Conservation (phyloP, 92 coral and sea anemone species). For the Epizoanthus fatuus region DNA sequence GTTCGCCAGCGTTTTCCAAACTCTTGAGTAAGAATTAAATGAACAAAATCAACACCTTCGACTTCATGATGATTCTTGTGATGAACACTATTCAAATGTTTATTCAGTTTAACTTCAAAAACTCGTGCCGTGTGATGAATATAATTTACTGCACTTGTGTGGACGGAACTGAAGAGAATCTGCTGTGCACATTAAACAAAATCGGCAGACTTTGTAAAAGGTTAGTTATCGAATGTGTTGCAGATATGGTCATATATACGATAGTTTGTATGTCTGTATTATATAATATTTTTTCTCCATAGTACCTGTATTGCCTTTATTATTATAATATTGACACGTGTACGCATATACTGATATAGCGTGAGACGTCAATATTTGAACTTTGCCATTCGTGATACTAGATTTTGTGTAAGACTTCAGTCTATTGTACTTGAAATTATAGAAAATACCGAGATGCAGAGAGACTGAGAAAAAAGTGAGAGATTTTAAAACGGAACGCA, state of each 20-base stretch:
- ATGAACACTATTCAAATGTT: constrained; percentile 13
- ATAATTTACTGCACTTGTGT: too few relatives aligned
- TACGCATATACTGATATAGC: neutral
- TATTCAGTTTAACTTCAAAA: constrained; percentile 7
- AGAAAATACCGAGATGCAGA: neutral
- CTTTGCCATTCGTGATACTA: neutral
- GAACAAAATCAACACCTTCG: neutral
- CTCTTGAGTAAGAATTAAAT: neutral
- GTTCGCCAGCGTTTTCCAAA: too few relatives aligned
- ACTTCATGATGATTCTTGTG: neutral
- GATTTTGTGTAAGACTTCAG: neutral
- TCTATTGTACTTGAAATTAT: neutral
- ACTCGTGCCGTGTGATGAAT: neutral
- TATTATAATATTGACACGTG: neutral
- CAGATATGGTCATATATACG: neutral
- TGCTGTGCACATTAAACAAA: neutral
- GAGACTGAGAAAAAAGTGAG: neutral
- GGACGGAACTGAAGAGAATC: neutral
- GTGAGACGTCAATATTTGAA: neutral
- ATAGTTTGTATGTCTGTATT: neutral
- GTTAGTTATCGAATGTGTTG: neutral
- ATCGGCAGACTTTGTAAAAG: neutral
- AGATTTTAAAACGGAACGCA: too few relatives aligned
- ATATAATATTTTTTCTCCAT: neutral
- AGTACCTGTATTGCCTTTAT: neutral